A percentile compares a stretch with the other conserved stretches of the same genome.
Conservation (phyloP, 2,113 vertebrate species). For the Castor canadensis region DNA sequence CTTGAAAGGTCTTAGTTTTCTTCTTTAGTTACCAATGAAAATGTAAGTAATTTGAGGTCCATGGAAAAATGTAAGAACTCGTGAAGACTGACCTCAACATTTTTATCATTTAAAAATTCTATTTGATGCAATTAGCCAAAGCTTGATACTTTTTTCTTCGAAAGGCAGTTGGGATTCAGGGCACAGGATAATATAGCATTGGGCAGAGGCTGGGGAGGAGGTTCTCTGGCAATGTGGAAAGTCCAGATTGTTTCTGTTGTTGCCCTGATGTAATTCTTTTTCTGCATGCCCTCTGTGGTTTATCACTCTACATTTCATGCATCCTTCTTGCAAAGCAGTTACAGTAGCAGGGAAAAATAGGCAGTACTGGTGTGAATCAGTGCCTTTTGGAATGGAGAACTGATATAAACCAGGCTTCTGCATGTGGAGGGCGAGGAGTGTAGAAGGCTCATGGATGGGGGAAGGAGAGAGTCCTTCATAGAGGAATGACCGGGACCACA, state of each 20-base stretch:
- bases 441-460: not conserved
- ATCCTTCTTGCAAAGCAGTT: slow-evolving; percentile 8
- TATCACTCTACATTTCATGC: not conserved
- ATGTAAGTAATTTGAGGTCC: slow-evolving; percentile 37
- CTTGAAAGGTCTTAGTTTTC: slow-evolving; percentile 32
- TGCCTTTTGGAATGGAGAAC: not conserved
- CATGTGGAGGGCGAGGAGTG: not conserved
- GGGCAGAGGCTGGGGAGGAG: not conserved
- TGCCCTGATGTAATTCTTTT: not conserved
- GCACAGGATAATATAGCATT: not conserved
- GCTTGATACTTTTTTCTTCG: not conserved
- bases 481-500: too few species aligned
- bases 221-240: not conserved
- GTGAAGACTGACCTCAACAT: slow-evolving; percentile 32
- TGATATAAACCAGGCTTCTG: not conserved
- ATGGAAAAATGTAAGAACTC: slow-evolving; percentile 12
- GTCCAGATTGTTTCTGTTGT: not conserved
- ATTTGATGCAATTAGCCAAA: not conserved
- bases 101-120: slow-evolving; percentile 18
- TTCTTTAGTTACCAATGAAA: slow-evolving; percentile 47
- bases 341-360: not conserved
- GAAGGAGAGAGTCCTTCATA: not conserved
- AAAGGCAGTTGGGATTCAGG: not conserved
- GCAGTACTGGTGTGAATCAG: not conserved
- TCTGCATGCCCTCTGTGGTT: not conserved